Evolutionary conservation across 2,113 vertebrate genomes (phyloP), one percentile per base, ranked within the genome.

Genomic region (Tachysurus vachellii): DNA sequence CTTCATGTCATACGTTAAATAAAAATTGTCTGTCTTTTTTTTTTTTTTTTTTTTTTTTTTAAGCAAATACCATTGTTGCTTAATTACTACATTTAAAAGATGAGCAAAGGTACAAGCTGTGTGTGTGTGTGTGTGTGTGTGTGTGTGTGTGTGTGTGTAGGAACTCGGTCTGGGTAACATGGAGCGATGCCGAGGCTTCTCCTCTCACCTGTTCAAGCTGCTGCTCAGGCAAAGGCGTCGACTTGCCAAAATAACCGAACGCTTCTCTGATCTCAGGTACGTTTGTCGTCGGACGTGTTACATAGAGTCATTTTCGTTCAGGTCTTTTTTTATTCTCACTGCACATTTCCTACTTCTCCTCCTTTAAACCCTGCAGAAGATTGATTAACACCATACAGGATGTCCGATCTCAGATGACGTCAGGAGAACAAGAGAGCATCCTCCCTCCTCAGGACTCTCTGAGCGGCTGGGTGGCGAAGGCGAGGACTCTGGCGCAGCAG

Each of bases 181-280:
- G 7, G 97, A 99, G 61, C 94, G 98, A 61, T 99, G 97, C 82
- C 95, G 94, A 91, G 98, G 98, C 5, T 99, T 99, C 93, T 94
- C 97, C 0, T 96, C 96, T n/a, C 97, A 99, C 90, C 95, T 99
- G 79, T 95, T 98, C 94, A 96, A 96, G 93, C 87, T 96, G 85
- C 95, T 99, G 2, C 93, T 97, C 80, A 94, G 79, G 47, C 98
- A 99, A 93, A 96, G 97, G 83, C 91, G 6, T 0, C 95, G 95
- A 21, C 96, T 99, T 62, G 94, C 96, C 61, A 87, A 68, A 0
- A 85, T 99, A 84, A 97, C 96, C 0, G 95, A 98, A 84, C 96
- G 97, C 80, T 99, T 97, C 97, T 89, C 97, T 87, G 93, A 92
- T 57, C 92, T 99, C 85, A 96, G 98, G 98, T 99, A 93, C 64